Conservation (phyloP, 1,140 invertebrate species). For the Antheraea pernyi region DNA sequence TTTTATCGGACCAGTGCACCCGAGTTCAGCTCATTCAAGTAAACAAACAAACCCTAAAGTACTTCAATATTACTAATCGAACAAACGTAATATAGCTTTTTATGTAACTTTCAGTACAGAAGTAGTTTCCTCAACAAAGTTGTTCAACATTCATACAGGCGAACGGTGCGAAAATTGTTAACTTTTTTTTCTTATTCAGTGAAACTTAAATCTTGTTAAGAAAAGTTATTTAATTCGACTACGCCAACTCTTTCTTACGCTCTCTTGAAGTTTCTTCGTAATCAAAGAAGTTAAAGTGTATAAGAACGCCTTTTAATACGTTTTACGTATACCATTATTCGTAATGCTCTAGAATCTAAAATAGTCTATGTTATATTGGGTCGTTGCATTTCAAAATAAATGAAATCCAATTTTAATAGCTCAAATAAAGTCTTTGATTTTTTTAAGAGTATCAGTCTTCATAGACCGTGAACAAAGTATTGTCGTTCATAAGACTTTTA, state of each 20-base stretch:
- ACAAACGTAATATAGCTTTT: neutral
- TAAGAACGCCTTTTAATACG: neutral
- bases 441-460: no score
- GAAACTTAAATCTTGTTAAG: neutral
- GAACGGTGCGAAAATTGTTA: neutral
- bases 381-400: no score
- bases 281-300: neutral
- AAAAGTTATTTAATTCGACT: conserved; percentile 3
- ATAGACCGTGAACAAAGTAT: no score
- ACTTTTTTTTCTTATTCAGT: neutral
- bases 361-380: no score
- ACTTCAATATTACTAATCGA: neutral
- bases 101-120: neutral
- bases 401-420: no score
- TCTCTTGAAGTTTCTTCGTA: neutral
- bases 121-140: neutral
- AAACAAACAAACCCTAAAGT: no score
- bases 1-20: no score
- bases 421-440: no score
- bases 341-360: no score
- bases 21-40: no score
- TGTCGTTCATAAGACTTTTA: no score
- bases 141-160: neutral
- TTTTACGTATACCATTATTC: neutral
- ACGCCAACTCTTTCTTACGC: neutral